Percentiles rank a stretch among this genome's conserved stretches.
Conservation (phyloP, 2,797 vertebrate genomes). For the Balearica regulorum region DNA sequence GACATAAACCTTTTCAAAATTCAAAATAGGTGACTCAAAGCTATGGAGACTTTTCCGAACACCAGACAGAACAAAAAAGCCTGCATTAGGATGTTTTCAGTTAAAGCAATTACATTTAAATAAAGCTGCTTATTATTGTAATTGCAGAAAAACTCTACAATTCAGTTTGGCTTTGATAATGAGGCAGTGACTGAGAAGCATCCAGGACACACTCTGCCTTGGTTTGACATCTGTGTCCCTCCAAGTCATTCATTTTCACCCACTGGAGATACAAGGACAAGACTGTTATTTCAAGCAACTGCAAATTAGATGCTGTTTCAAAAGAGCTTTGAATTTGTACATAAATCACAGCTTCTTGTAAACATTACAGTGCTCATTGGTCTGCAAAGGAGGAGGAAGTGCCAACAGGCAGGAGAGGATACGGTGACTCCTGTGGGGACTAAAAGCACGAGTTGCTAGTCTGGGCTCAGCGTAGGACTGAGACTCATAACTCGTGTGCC, state of each 20-base stretch:
- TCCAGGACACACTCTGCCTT: constrained; percentile 27
- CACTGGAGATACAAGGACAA: not conserved
- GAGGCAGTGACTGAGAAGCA: constrained; percentile 30
- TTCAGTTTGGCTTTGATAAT: constrained; percentile 48
- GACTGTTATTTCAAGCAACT: not conserved
- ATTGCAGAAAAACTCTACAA: constrained; percentile 52
- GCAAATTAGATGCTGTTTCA: not conserved
- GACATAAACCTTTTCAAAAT: constrained; percentile 68
- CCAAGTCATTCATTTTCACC: constrained; percentile 27
- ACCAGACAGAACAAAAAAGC: constrained; percentile 54
- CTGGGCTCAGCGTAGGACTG: not conserved
- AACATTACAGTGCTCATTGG: not conserved
- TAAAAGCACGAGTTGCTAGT: not conserved
- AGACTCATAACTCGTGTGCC: not conserved
- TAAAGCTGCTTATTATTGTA: constrained; percentile 69
- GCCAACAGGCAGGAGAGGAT: not conserved
- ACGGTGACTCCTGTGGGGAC: fast-evolving
- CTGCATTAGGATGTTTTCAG: constrained; percentile 63
- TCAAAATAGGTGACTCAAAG: constrained; percentile 73
- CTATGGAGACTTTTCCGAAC: constrained; percentile 59
- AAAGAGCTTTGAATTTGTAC: not conserved
- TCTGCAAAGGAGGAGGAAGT: not conserved
- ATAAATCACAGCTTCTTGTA: not conserved
- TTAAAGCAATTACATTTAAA: constrained; percentile 68
- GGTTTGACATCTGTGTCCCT: constrained; percentile 51